These are phyloP conservation scores for Bagarius yarrelli DNA, from an alignment of 2,113 vertebrate species.

Conservation along the genomic window DNA sequence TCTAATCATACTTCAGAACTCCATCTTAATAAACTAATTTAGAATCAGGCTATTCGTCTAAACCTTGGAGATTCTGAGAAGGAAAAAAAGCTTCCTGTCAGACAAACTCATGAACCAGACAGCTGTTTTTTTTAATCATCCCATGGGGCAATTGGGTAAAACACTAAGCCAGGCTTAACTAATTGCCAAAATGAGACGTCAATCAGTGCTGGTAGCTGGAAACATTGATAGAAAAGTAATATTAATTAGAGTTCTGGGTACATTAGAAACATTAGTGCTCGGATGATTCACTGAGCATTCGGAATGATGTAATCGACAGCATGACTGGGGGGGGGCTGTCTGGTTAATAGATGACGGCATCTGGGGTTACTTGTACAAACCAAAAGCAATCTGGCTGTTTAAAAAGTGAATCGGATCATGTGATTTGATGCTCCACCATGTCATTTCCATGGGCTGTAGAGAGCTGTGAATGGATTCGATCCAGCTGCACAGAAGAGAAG, in stretches of 20 bases:
- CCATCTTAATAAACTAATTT: too few relatives aligned
- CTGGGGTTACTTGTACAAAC: not conserved
- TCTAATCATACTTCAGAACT: too few relatives aligned
- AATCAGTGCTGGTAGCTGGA: not conserved
- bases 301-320: not conserved
- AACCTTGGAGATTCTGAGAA: too few relatives aligned
- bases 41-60: too few relatives aligned
- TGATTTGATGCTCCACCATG: not conserved
- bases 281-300: not conserved
- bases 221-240: conserved; percentile 19
- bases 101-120: conserved; percentile 13
- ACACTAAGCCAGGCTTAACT: conserved; percentile 29
- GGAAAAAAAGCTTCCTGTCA: not conserved
- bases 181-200: conserved; percentile 27
- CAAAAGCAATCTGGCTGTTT: not conserved
- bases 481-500: conserved; percentile 25
- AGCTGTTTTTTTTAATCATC: conserved; percentile 27
- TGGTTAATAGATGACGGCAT: not conserved
- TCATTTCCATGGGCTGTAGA: not conserved
- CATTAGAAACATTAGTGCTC: conserved; percentile 5
- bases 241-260: conserved; percentile 37
- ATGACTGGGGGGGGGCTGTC: not conserved
- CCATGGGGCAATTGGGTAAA: conserved; percentile 21
- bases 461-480: conserved; percentile 17
- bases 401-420: not conserved